phyloP scores from a whole-genome alignment of 2,888 invertebrate genomes.

The Encarsia formosa region DNA sequence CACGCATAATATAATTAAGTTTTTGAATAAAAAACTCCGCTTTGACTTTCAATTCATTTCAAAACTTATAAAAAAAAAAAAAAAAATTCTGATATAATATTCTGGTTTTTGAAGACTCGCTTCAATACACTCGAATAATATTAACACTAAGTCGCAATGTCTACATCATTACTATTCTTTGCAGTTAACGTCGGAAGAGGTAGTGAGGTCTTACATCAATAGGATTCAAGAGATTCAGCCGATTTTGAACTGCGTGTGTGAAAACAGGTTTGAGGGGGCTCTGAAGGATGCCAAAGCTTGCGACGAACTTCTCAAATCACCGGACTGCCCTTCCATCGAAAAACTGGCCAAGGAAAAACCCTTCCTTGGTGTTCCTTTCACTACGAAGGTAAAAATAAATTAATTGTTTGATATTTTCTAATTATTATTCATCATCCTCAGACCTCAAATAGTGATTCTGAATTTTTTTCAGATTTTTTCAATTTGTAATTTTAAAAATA shows the following conservation, averaged over 20 bases:
- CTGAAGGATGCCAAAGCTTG: slow-evolving; percentile 71
- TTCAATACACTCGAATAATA: too few species aligned
- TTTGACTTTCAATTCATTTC: not conserved
- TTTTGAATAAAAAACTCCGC: not conserved
- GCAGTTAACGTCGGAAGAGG: slow-evolving; percentile 70
- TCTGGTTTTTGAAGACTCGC: too few species aligned
- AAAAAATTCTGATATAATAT: too few species aligned
- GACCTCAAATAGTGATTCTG: too few species aligned
- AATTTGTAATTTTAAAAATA: too few species aligned
- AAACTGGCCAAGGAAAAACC: not conserved
- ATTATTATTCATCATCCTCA: too few species aligned
- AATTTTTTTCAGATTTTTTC: too few species aligned
- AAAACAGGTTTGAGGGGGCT: slow-evolving; percentile 75
- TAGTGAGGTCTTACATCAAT: slow-evolving; percentile 74
- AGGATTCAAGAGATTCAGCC: slow-evolving; percentile 79
- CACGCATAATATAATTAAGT: too few species aligned
- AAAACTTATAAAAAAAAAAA: not conserved
- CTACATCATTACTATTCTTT: slow-evolving; percentile 35
- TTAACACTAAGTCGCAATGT: too few species aligned
- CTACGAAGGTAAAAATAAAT: not conserved
- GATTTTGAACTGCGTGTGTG: slow-evolving; percentile 77
- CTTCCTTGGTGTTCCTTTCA: not conserved
- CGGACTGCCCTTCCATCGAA: not conserved
- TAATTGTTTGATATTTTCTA: too few species aligned
- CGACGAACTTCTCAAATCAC: slow-evolving; percentile 54